Evolutionary conservation across 2,888 invertebrate species (phyloP), one percentile per base, ranked within the genome.

Genomic region (Heliconius cydno): DNA sequence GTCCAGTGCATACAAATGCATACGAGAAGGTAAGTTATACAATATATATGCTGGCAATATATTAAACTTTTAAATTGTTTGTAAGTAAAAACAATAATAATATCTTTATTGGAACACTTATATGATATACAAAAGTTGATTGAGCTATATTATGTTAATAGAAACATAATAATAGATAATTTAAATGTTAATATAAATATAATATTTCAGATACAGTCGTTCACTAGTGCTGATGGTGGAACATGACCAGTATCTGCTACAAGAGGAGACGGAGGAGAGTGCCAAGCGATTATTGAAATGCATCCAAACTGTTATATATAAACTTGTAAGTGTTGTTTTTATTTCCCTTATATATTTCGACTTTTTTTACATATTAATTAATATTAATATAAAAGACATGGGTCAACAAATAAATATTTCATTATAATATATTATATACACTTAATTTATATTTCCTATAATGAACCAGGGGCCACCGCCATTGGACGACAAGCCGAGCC

Each of bases 221-320:
- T 93, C 95, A 0, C 85, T 93, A 74, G 87, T 91, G 81, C 86
- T 95, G 74, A 89, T 90, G 2, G 91, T 94, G 73, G 91, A 89
- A 79, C 90, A 91, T 83, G 94, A 95, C 83, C 93, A 94, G 85
- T 94, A 93, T 84, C 86, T 95, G 65, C 88, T 95, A 15, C 95
- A 95, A 81, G 92, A 93, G 41, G 95, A 94, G 65, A 89, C 91
- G 2, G 95, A 94, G 28, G 90, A 91, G 0, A 91, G 89, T 10
- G 91, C 93, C 63, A 90, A 87, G 80, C 85, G 85, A 41, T 92
- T 94, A 88, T 87, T 91, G 57, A 87, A 87, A 57, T 86, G 86
- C 67, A 92, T 95, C 74, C 89, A 90, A 57, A 89, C 87, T 38
- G 89, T 92, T 76, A 94, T 94, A 78, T 91, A 90, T 81, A 90